Evolutionary conservation across 2,888 invertebrate species (phyloP).

Genomic region (Euphydryas editha): DNA sequence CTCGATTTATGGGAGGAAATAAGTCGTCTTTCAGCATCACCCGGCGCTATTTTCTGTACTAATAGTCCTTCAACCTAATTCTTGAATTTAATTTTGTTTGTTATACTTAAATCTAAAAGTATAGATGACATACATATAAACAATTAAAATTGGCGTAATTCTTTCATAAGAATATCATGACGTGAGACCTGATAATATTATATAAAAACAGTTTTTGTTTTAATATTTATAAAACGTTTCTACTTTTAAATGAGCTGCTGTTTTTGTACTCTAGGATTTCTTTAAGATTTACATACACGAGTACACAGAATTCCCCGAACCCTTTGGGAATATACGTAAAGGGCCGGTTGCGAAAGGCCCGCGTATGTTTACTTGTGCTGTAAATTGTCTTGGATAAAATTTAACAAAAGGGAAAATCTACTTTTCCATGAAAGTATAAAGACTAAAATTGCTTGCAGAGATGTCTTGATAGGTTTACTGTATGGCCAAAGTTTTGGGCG

Average conservation of each 20-base stretch:
- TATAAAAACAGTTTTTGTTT: not conserved
- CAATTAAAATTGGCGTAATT: not conserved
- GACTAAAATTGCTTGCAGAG: slow-evolving; percentile 24
- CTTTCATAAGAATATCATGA: not conserved
- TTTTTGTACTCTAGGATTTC: slow-evolving; percentile 41
- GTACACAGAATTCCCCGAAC: slow-evolving; percentile 48
- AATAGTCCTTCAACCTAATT: too few species aligned
- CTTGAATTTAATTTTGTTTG: not conserved
- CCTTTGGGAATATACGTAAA: slow-evolving; percentile 46
- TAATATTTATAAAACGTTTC: not conserved
- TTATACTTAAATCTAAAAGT: not conserved
- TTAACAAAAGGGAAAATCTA: slow-evolving; percentile 19
- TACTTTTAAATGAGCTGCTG: slow-evolving; percentile 26
- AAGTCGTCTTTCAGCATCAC: too few species aligned
- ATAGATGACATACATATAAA: not conserved
- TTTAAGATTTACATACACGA: slow-evolving; percentile 52
- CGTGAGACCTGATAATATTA: not conserved
- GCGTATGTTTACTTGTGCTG: slow-evolving; percentile 42
- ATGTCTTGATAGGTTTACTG: slow-evolving; percentile 25
- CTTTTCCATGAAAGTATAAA: slow-evolving; percentile 4
- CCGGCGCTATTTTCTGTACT: too few species aligned
- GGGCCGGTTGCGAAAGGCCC: slow-evolving; percentile 45
- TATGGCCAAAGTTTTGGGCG: slow-evolving; percentile 41
- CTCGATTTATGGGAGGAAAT: too few species aligned
- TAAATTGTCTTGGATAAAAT: slow-evolving; percentile 29